A percentile compares a stretch with the other conserved stretches of the same genome.
These are phyloP conservation scores for Diprion similis DNA, from an alignment of 1,140 invertebrate species.

Conservation along the genomic window DNA sequence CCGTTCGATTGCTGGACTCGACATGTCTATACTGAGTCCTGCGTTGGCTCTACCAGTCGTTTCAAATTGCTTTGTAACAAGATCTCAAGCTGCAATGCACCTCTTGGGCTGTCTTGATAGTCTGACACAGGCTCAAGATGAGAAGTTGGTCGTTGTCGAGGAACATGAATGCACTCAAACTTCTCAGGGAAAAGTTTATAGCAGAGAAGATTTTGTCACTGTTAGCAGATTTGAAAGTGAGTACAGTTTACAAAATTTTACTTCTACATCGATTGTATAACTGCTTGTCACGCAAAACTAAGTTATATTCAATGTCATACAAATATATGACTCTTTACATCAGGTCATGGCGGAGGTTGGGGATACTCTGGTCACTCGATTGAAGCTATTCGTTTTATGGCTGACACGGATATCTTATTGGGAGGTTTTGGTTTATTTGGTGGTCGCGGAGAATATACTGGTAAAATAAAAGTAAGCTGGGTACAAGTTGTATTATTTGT, in stretches of 20 bases:
- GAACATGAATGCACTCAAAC: conserved; percentile 62
- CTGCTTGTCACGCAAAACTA: neutral
- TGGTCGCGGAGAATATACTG: conserved; percentile 95
- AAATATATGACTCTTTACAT: conserved; percentile 11
- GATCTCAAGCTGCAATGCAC: conserved; percentile 87
- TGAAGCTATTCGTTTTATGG: conserved; percentile 92
- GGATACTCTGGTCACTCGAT: conserved; percentile 96
- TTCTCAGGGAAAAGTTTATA: conserved; percentile 65
- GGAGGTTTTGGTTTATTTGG: conserved; percentile 96
- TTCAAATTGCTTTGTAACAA: conserved; percentile 73
- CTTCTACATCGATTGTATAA: neutral
- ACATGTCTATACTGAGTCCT: conserved; percentile 72
- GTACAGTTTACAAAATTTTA: conserved; percentile 30
- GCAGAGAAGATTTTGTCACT: conserved; percentile 81
- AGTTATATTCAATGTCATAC: conserved; percentile 21
- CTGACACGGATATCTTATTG: conserved; percentile 90
- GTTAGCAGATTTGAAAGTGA: conserved; percentile 92
- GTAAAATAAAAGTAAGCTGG: conserved; percentile 80
- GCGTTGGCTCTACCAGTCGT: conserved; percentile 83
- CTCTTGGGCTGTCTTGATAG: conserved; percentile 90
- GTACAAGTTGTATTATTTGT: neutral
- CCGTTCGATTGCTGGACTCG: conserved; percentile 49
- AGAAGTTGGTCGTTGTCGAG: conserved; percentile 66
- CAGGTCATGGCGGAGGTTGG: conserved; percentile 94
- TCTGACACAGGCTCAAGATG: conserved; percentile 80